Conservation (phyloP, 2,888 invertebrate genomes). For the Pteria penguin region DNA sequence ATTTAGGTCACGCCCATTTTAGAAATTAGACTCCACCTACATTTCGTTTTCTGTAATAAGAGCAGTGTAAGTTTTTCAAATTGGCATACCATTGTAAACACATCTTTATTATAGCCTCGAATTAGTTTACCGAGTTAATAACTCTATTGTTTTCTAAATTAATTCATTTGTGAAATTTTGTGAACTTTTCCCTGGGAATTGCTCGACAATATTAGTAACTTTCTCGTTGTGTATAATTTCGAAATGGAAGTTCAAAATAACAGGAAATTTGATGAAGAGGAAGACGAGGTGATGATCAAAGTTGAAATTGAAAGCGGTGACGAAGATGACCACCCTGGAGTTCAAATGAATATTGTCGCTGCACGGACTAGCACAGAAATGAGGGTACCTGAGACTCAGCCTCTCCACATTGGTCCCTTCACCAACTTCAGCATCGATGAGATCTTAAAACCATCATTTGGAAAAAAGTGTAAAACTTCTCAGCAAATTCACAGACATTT, state of each 20-base stretch:
- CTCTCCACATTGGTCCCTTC: slow-evolving; percentile 29
- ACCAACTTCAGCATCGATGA: slow-evolving; percentile 70
- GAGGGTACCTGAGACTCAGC: background rate
- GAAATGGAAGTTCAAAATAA: background rate
- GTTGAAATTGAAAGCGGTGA: slow-evolving; percentile 31
- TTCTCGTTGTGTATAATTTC: too few relatives aligned
- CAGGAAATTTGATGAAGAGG: background rate
- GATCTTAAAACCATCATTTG: slow-evolving; percentile 67
- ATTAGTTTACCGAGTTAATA: too few relatives aligned
- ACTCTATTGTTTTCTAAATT: too few relatives aligned
- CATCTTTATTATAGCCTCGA: background rate
- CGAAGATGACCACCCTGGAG: slow-evolving; percentile 24
- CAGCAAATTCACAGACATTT: background rate
- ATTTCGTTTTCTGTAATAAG: background rate
- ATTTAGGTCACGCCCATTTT: background rate
- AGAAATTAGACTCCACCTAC: slow-evolving; percentile 37
- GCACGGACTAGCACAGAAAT: background rate
- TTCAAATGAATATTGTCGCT: slow-evolving; percentile 11
- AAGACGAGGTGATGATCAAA: slow-evolving; percentile 25
- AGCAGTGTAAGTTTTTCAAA: background rate
- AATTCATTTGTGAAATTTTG: too few relatives aligned
- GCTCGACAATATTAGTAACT: too few relatives aligned
- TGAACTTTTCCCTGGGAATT: too few relatives aligned
- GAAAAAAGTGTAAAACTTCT: slow-evolving; percentile 24
- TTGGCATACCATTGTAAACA: background rate